Evolutionary conservation across 2,113 vertebrate species (phyloP), one percentile per base, ranked within the genome.

Genomic region (Tetrao urogallus): DNA sequence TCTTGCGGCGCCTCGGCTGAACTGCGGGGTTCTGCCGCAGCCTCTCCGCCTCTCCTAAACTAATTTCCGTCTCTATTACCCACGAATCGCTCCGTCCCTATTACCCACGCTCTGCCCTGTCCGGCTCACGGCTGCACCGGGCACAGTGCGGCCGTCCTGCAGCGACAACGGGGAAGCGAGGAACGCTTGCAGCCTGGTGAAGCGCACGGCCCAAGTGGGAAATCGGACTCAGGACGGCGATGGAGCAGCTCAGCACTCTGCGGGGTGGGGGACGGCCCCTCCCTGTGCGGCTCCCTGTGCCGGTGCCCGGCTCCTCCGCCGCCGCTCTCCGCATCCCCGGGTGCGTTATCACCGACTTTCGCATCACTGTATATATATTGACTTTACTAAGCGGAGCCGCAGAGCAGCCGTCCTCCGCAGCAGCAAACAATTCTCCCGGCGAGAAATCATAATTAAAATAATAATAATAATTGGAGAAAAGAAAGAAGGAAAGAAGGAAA

Each of bases 331-430:
- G 71, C 90, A 79, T 78, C 81, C 19, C 20, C 13, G 87, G 76
- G 42, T 77, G 63, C 77, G 8, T 89, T 60, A 86, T 75, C 80
- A 24, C 1, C 22, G 52, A n/a, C 48, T 79, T 97, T 58, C 86
- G 95, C 91, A 87, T 86, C 93, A 94, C 74, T 90, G 95, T 54
- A 10, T 92, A 10, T 92, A 48, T 84, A 65, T 81, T 93, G 94
- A 95, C 95, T 96, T 95, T 88, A 56, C 70, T 79, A 91, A 97
- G 93, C 34, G 90, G 94, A 72, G 90, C 74, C 20, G 65, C 89
- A 72, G 38, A 91, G 79, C 65, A 86, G 48, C 74, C 27, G 25
- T n/a, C 42, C 71, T 71, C 70, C 57, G 89, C 87, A 91, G 24
- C 76, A 32, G 27, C 81, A 85, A 95, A 90, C 69, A 76, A 77